phyloP scores from a whole-genome alignment of 2,797 vertebrate species.

The Xyrichtys novacula region DNA sequence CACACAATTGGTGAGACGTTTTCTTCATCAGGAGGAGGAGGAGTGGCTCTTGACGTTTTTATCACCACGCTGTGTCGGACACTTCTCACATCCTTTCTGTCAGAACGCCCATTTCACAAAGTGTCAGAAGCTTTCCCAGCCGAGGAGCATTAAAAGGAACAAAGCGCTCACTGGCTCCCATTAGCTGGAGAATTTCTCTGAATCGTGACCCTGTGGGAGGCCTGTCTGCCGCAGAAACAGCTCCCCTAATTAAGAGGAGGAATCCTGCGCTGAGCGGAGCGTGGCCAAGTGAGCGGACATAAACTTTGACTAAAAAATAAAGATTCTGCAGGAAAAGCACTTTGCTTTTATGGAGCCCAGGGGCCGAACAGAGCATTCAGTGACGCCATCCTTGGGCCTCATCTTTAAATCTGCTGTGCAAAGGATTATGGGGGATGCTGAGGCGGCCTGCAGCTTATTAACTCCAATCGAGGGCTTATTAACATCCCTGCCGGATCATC shows the following conservation, averaged over 20 bases:
- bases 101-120: constrained; percentile 24
- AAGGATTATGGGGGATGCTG: constrained; percentile 26
- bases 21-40: background rate
- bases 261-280: constrained; percentile 48
- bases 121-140: constrained; percentile 69
- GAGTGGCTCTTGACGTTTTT: constrained; percentile 48
- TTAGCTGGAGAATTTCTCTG: constrained; percentile 69
- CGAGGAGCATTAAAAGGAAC: constrained; percentile 71
- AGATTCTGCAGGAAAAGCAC: constrained; percentile 52
- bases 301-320: constrained; percentile 71
- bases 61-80: constrained; percentile 11
- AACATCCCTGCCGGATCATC: constrained; percentile 76
- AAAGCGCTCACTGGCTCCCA: constrained; percentile 72
- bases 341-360: constrained; percentile 64
- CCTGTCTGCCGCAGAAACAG: constrained; percentile 69
- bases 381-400: constrained; percentile 12
- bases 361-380: constrained; percentile 26
- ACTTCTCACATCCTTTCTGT: constrained; percentile 48
- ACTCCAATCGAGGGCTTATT: constrained; percentile 76
- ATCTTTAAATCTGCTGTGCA: constrained; percentile 28
- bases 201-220: constrained; percentile 67
- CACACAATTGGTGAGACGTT: constrained; percentile 23
- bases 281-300: constrained; percentile 54
- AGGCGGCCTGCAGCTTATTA: constrained; percentile 69
- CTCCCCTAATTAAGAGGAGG: constrained; percentile 78